Base-by-base conservation (phyloP, 2,888 invertebrate genomes). In the Rotaria magnacalcarata region DNA sequence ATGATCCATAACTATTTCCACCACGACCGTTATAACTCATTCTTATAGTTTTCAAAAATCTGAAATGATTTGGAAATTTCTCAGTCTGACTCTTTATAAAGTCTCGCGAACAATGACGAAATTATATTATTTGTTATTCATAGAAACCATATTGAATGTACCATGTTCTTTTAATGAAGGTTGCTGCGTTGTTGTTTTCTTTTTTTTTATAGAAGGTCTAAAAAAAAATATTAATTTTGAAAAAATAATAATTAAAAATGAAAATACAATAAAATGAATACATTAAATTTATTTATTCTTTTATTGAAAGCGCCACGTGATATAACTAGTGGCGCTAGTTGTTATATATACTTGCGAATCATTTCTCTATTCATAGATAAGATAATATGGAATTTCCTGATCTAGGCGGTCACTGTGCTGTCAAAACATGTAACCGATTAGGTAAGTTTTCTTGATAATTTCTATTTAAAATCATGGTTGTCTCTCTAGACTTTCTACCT, bases 351-450 rank as follows among this genome's bases (percentile, higher is more conserved):
- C 16, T 14, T 52, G 8, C 14, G 16, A 14, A 16, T 52, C 16
- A 52, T 34, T 11, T 10, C 24, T 67, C 16, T 60, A 60, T 60
- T 67, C 27, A 16, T 34, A 34, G 34, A 34, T 34, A 34, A 34
- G 34, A 2, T 21, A 11, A 89, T 87, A 96, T 97, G 96, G 97
- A 97, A 91, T 94, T 97, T 89, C 97, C 97, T 87, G 93, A 95
- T 90, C 92, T 97, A 89, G 97, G 97, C 88, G 93, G 95, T 89
- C 94, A 97, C 90, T 97, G 97, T 92, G 94, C 94, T 7, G 94
- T 94, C 89, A 91, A 92, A 88, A 93, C 93, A 19, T 97, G 97
- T 91, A 95, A 96, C 90, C 94, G 94, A 92, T 92, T 96, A 88
- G 95, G 96, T 95, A 80, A 86, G 24, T 43, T 52, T 43, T 24